Conservation (phyloP, 2,888 invertebrate genomes). For the Panopea generosa region DNA sequence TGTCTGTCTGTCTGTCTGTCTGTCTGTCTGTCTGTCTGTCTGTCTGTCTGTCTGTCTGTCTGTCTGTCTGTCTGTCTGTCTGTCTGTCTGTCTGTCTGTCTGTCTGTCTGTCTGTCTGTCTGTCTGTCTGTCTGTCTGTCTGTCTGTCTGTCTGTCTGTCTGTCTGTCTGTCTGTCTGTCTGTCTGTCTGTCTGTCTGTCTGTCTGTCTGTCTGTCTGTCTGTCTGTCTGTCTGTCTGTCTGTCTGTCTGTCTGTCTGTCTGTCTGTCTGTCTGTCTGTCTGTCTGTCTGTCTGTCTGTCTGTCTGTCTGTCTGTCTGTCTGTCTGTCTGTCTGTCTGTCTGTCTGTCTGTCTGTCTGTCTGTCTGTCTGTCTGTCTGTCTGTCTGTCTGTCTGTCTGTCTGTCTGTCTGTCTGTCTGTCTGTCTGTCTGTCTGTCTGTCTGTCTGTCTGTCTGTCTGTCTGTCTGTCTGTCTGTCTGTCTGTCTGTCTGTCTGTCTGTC, state of each 20-base stretch:
- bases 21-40: conserved; percentile 21
- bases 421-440: conserved; percentile 10
- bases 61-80: conserved; percentile 28
- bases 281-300: conserved; percentile 21
- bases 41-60: conserved; percentile 29
- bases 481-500: conserved; percentile 11
- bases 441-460: conserved; percentile 9
- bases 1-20: conserved; percentile 25
- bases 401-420: conserved; percentile 10
- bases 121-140: conserved; percentile 5
- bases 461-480: conserved; percentile 11
- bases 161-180: conserved; percentile 15
- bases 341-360: conserved; percentile 13
- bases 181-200: conserved; percentile 16
- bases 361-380: conserved; percentile 9
- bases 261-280: conserved; percentile 29
- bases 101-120: conserved; percentile 14
- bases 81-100: conserved; percentile 5
- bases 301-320: conserved; percentile 28
- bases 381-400: conserved; percentile 13
- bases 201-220: conserved; percentile 11
- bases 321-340: conserved; percentile 21
- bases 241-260: not conserved
- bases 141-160: conserved; percentile 1
- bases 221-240: not conserved